Evolutionary conservation across 2,113 vertebrate genomes (phyloP).

Genomic region (Psittacula cyanocephala): DNA sequence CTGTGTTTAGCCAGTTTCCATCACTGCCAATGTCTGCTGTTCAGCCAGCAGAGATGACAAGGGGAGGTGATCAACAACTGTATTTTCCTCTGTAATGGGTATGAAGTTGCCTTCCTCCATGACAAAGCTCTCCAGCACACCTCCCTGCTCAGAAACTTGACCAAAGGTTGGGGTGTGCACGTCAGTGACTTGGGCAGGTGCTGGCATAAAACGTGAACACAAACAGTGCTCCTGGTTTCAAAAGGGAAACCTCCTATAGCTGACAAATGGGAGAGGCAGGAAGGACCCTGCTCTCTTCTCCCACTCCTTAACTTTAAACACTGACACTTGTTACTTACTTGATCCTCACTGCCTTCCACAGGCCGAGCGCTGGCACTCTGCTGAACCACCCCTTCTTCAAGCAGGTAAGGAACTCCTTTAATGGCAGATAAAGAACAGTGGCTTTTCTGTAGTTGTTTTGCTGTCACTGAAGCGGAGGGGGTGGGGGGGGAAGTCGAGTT

Average conservation of each 20-base stretch:
- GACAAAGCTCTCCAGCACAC: neutral
- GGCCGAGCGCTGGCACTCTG: slow-evolving; percentile 88
- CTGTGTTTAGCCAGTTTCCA: fast-evolving
- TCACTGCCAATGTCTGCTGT: neutral
- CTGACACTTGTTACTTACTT: neutral
- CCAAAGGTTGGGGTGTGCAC: neutral
- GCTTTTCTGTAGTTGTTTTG: neutral
- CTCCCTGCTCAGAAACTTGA: neutral
- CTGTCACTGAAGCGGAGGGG: neutral
- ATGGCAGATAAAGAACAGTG: neutral
- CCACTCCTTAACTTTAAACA: neutral
- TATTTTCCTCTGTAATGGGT: neutral
- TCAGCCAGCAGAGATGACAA: neutral
- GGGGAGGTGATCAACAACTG: neutral
- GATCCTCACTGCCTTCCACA: slow-evolving; percentile 45
- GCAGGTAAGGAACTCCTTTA: slow-evolving; percentile 80
- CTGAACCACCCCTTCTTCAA: slow-evolving; percentile 95
- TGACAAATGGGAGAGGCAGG: neutral
- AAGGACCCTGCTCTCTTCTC: neutral
- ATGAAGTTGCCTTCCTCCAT: fast-evolving
- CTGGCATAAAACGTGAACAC: neutral
- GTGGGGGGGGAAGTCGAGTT: neutral
- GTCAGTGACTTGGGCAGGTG: neutral
- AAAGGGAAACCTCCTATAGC: neutral
- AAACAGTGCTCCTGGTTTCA: neutral